These are phyloP conservation scores for Neodon shergylaensis DNA, from an alignment of 2,113 vertebrate species.

Conservation along the genomic window DNA sequence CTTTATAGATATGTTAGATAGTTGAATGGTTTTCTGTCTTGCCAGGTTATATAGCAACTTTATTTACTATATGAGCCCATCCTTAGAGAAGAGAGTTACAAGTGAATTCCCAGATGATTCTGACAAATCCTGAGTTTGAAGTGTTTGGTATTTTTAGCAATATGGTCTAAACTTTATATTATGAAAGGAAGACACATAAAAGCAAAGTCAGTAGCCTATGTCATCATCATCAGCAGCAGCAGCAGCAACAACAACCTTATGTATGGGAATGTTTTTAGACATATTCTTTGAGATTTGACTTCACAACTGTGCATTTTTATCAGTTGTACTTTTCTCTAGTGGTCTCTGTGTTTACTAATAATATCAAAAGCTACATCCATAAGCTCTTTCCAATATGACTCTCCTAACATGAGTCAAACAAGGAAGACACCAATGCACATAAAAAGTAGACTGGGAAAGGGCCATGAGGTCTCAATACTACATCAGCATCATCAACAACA, in stretches of 20 bases:
- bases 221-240: not conserved
- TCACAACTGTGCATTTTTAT: not conserved
- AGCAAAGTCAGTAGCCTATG: not conserved
- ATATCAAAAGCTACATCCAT: not conserved
- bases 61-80: not conserved
- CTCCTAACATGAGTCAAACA: not conserved
- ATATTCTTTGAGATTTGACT: not conserved
- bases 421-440: not conserved
- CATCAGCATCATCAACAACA: not conserved
- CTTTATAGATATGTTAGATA: not conserved
- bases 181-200: not conserved
- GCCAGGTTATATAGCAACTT: not conserved
- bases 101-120: not conserved
- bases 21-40: not conserved
- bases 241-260: not conserved
- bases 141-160: not conserved
- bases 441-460: not conserved
- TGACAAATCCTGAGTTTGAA: not conserved
- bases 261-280: not conserved
- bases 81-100: not conserved
- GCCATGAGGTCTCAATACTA: not conserved
- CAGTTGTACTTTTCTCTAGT: not conserved
- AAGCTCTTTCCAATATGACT: not conserved
- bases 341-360: not conserved
- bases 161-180: not conserved